Evolutionary conservation across 92 coral and sea anemone genomes (phyloP), one percentile per base, ranked within the genome.

Genomic region (Umimayanthus kanabou): DNA sequence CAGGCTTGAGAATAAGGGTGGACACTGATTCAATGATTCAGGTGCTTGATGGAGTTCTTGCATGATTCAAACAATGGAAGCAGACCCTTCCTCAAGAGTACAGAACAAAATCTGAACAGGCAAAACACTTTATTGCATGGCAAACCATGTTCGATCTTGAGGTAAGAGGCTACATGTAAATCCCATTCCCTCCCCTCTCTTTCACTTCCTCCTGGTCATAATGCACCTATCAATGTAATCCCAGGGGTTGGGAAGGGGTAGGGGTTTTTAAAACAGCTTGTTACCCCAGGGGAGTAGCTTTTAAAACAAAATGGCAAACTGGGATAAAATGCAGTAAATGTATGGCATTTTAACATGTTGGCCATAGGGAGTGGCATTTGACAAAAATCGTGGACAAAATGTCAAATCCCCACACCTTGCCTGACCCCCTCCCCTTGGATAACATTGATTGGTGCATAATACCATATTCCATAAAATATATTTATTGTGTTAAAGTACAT

Each of bases 81-180:
- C 26, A 75, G 53, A 37, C 73, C 37, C 83, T 86, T 13, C 28
- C 37, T 22, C 53, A 75, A 25, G 45, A 86, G 22, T 50, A 82
- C 67, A 29, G 39, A 29, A 85, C 30, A 85, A 85, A 85, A 53
- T 45, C n/a, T 29, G 72, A 85, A 29, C 82, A 85, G 58, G 69
- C 91, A 2, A 53, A 81, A 69, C 91, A 88, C 16, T 81, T 88
- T 50, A 88, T 88, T 77, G 78, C 94, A 47, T 91, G 94, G 91
- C 94, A 91, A 87, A 85, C 91, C 40, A 91, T 86, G 91, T 84
- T 82, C 85, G 89, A 91, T 74, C 85, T 91, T 76, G 64, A 85
- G 82, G 93, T 91, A 23, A 2, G 72, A 22, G 5, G n/a, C 3
- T 66, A 14, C 71, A 64, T 64, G 76, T n/a, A 30, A 72, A 20